Evolutionary conservation across 2,888 invertebrate species (phyloP).

Genomic region (Xestia c-nigrum): DNA sequence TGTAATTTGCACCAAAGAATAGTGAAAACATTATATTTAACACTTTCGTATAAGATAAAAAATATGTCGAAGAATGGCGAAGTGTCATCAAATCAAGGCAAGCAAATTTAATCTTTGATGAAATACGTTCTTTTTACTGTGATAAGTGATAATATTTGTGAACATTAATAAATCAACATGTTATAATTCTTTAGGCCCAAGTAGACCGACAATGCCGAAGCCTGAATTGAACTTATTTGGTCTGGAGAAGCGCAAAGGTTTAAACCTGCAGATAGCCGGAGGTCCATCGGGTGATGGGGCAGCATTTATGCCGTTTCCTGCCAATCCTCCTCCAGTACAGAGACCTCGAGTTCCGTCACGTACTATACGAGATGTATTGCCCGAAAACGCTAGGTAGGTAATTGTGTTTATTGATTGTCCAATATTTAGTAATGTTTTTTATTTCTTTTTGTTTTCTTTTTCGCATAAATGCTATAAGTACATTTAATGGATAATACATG

Average conservation of each 20-base stretch:
- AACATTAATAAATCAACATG: conserved; percentile 9
- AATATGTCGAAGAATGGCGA: conserved; percentile 93
- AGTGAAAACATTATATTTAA: conserved; percentile 71
- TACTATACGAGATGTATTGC: conserved; percentile 87
- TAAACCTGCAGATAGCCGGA: conserved; percentile 89
- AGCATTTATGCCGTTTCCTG: conserved; percentile 88
- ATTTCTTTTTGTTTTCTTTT: background rate
- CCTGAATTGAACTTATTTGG: conserved; percentile 87
- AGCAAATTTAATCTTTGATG: conserved; percentile 32
- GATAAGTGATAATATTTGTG: background rate
- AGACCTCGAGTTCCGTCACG: conserved; percentile 83
- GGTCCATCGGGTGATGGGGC: conserved; percentile 87
- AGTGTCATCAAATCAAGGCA: conserved; percentile 92
- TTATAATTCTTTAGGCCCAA: conserved; percentile 80
- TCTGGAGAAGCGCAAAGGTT: conserved; percentile 90
- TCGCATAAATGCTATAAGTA: background rate
- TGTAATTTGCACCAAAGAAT: conserved; percentile 78
- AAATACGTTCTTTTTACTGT: conserved; percentile 16
- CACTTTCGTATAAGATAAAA: conserved; percentile 79
- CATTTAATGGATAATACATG: background rate
- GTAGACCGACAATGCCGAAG: conserved; percentile 85
- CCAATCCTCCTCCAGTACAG: conserved; percentile 76
- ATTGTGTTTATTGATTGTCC: conserved; percentile 41
- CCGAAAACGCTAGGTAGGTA: conserved; percentile 89
- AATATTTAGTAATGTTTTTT: conserved; percentile 11